Percentiles rank a stretch among this genome's conserved stretches.
phyloP scores from a whole-genome alignment of 2,888 invertebrate genomes.

The Pollenia amentaria region DNA sequence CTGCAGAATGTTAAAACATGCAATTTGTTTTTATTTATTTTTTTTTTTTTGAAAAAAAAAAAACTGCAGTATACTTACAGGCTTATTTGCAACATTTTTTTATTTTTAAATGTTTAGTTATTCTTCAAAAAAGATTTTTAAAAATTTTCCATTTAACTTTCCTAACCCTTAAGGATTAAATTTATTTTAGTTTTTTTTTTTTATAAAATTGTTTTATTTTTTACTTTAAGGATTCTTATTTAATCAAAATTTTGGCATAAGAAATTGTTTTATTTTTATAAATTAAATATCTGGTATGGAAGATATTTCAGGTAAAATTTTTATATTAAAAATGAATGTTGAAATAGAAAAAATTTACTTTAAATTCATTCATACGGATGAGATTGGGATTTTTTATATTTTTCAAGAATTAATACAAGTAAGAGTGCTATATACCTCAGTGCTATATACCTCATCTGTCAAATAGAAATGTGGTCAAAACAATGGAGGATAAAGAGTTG shows the following conservation, averaged over 20 bases:
- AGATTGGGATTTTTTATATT: too few species aligned
- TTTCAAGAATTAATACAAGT: too few species aligned
- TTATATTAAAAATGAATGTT: too few species aligned
- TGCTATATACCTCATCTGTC: too few species aligned
- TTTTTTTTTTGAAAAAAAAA: neutral
- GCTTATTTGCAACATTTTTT: neutral
- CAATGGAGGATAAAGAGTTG: too few species aligned
- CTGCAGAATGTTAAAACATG: neutral
- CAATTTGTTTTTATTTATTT: neutral
- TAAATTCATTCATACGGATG: too few species aligned
- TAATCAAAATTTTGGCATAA: neutral
- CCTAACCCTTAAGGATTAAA: neutral
- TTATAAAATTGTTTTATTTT: neutral
- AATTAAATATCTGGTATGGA: neutral
- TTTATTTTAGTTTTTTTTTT: neutral
- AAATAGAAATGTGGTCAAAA: too few species aligned
- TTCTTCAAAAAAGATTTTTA: neutral
- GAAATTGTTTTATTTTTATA: neutral
- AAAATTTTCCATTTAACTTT: constrained; percentile 23
- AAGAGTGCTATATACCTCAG: too few species aligned
- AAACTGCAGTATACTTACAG: constrained; percentile 21
- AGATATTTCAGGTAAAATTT: neutral
- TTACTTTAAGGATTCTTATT: neutral
- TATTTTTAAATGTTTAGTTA: neutral
- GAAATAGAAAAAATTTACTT: too few species aligned